Evolutionary conservation across 1,140 invertebrate species (phyloP), one percentile per base, ranked within the genome.

Genomic region (Lanistes nyassanus): DNA sequence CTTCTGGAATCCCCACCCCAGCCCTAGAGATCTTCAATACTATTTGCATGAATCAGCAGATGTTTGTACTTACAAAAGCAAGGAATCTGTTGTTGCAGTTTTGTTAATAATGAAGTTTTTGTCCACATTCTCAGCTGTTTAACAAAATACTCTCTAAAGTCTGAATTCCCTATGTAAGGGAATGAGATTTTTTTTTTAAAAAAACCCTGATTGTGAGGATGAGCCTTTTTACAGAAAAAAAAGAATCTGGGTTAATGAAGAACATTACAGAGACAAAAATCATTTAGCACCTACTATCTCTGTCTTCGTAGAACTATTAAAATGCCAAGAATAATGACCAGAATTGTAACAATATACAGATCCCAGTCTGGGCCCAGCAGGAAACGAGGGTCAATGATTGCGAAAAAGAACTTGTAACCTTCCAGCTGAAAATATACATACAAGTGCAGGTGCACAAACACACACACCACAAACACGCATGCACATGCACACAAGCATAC

Each of bases 311-410:
- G 56, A 66, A 88, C 79, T 71, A 87, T 76, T 34, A 97, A 92
- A 11, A 95, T 89, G 34, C 94, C 96, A 64, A 99, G 90, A 29
- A 96, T 87, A n/a, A 94, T 92, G 4, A 94, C 93, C 21, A 98
- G 90, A 34, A 94, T 89, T 64, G 94, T 94, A 71, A 98, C 95
- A 74, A 98, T 90, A 88, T 97, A 98, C 21, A 98, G 90, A 89
- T 98, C 97, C 97, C 97, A 99, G 88, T 98, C 95, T 60, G 94
- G 93, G 36, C 94, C 93, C 19, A 98, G 90, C 36, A 92, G 88
- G 73, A 92, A 91, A 75, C 93, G 92, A 53, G 94, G 88, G 81
- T 93, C 91, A 74, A 94, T 90, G 60, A 77, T 78, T 13, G 83
- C 76, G 16, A 94, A 86, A 51, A 93, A 80, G n/a, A 87, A 83